Evolutionary conservation across 2,797 vertebrate species (phyloP).

Genomic region (Rhinogobio ventralis): DNA sequence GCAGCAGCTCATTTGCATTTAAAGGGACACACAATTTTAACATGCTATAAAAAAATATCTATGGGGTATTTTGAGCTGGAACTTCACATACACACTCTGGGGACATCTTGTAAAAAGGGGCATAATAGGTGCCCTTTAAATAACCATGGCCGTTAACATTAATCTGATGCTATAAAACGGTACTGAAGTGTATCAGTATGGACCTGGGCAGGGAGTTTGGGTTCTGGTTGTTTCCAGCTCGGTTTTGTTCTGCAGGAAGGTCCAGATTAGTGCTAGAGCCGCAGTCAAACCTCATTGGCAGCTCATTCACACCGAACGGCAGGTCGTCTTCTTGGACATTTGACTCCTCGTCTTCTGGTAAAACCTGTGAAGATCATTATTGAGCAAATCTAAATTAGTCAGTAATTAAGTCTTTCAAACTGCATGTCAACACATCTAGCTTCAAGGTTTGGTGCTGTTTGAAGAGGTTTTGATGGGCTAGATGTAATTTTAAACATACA

Average conservation of each 20-base stretch:
- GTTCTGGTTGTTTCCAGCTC: slow-evolving; percentile 73
- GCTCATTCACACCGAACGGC: slow-evolving; percentile 87
- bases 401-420: background rate
- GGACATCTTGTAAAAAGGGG: too few relatives aligned
- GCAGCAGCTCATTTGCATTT: too few relatives aligned
- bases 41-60: too few relatives aligned
- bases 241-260: slow-evolving; percentile 85
- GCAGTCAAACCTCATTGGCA: slow-evolving; percentile 90
- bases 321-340: slow-evolving; percentile 90
- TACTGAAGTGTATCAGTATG: background rate
- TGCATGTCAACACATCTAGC: background rate
- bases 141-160: background rate
- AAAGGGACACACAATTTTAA: too few relatives aligned
- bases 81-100: too few relatives aligned
- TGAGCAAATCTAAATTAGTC: slow-evolving; percentile 20
- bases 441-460: background rate
- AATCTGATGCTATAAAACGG: background rate
- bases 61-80: too few relatives aligned
- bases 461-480: background rate
- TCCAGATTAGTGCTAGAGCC: slow-evolving; percentile 93
- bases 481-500: slow-evolving; percentile 61
- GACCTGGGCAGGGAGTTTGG: slow-evolving; percentile 78
- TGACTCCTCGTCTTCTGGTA: slow-evolving; percentile 86
- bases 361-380: slow-evolving; percentile 71
- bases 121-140: too few relatives aligned